phyloP scores from a whole-genome alignment of 2,113 vertebrate species.

The Merops nubicus region DNA sequence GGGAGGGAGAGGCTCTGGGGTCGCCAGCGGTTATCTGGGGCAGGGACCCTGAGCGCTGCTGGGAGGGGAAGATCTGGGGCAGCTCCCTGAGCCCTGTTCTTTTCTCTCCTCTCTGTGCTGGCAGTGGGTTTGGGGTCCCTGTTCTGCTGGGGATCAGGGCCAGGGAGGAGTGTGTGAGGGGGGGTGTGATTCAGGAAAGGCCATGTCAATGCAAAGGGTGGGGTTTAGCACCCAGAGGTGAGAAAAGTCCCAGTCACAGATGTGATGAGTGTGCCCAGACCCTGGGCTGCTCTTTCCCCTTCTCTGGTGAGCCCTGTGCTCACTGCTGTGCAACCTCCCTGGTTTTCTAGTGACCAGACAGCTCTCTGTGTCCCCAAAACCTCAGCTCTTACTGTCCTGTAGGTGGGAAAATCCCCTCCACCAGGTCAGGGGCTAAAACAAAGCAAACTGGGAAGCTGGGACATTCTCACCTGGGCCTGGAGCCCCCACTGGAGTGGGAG shows the following conservation, averaged over 20 bases:
- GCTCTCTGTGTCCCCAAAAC: not conserved
- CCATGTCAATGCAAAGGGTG: not conserved
- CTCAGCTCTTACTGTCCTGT: fast-evolving
- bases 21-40: not conserved
- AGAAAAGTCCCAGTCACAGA: not conserved
- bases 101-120: not conserved
- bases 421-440: not conserved
- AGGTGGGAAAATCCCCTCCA: not conserved
- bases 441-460: fast-evolving
- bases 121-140: not conserved
- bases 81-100: not conserved
- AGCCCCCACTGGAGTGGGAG: not conserved
- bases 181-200: fast-evolving
- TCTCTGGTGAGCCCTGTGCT: not conserved
- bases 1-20: not conserved
- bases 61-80: not conserved
- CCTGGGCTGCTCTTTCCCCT: not conserved
- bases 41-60: fast-evolving
- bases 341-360: not conserved
- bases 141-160: not conserved
- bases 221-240: not conserved
- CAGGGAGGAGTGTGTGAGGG: too few species aligned
- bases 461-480: not conserved
- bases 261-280: fast-evolving
- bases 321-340: fast-evolving